Evolutionary conservation across 2,888 invertebrate genomes (phyloP), one percentile per base, ranked within the genome.

Genomic region (Mythimna lalbum): DNA sequence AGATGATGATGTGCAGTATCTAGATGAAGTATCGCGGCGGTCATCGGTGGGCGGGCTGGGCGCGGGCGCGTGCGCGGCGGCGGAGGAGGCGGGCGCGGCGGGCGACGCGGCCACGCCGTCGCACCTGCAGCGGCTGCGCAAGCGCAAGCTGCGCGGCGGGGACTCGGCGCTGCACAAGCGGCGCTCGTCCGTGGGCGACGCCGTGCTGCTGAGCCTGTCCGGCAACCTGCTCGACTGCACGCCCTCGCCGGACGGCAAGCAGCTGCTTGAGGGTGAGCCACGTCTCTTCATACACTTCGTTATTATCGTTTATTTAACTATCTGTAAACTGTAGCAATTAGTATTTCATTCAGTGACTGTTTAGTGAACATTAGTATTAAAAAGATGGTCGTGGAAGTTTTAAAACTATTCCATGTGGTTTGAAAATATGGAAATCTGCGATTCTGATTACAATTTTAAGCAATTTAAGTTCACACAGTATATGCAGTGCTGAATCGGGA

Each of bases 171-270:
- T 97, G 59, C 96, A 97, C 90, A 99, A 99, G 93, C 97, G 99
- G 36, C 97, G 98, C 78, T 98, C 98, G 1, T 98, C 98, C 10
- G 97, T 98, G 60, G 98, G 98, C 84, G 98, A 98, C 94, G 97
- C 98, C 60, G 98, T 98, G 49, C 96, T 98, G 74, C 96, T 98
- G 71, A 98, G 98, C 82, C 97, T 98, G 67, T 98, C 98, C 81
- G 98, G 98, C 47, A 99, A 98, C 86, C 98, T 99, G 92, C 96
- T 99, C 80, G 99, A 99, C 91, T 98, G 98, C 87, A 98, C 99
- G 65, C 97, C 97, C 65, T 98, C 98, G 93, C 98, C 98, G 2
- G 98, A 98, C 85, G 97, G 97, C 82, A 96, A 96, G 85, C 96
- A 96, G 82, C 87, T 96, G 52, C 89, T 96, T 0, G 97, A 96